phyloP scores from a whole-genome alignment of 2,888 invertebrate species.

The Caenorhabditis auriculariae region DNA sequence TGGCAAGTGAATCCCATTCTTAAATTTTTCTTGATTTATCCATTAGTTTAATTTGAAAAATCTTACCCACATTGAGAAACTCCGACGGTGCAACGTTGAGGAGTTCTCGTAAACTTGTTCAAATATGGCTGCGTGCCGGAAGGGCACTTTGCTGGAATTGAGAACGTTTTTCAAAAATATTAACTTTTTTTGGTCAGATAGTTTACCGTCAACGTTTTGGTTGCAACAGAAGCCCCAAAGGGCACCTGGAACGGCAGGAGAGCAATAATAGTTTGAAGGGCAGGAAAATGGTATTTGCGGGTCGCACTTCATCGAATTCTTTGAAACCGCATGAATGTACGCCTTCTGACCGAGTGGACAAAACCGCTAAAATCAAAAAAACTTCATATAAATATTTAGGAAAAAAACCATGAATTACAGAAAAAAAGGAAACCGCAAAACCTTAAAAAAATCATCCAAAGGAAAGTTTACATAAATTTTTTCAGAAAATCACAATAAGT shows the following conservation, averaged over 20 bases:
- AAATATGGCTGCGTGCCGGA: slow-evolving; percentile 18
- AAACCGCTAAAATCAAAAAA: no score
- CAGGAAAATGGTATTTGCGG: slow-evolving; percentile 32
- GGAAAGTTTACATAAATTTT: no score
- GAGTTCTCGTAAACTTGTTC: slow-evolving; percentile 15
- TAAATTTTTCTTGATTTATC: slow-evolving; percentile 1
- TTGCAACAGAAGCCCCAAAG: slow-evolving; percentile 39
- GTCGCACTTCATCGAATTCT: slow-evolving; percentile 38
- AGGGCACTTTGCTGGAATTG: slow-evolving; percentile 31
- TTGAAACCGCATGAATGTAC: slow-evolving; percentile 32
- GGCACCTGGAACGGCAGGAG: slow-evolving; percentile 40
- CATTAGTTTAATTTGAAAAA: not conserved
- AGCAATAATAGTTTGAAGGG: slow-evolving; percentile 31
- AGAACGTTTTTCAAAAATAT: not conserved
- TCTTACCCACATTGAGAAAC: slow-evolving; percentile 34
- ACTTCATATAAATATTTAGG: no score
- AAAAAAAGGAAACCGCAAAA: not conserved
- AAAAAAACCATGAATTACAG: not conserved
- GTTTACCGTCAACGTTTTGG: slow-evolving; percentile 16
- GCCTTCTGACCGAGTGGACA: slow-evolving; percentile 38
- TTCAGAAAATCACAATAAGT: no score
- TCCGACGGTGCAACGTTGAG: slow-evolving; percentile 39
- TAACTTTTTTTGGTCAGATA: not conserved
- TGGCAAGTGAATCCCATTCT: slow-evolving; percentile 39
- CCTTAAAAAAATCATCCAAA: no score